phyloP scores from a whole-genome alignment of 2,797 vertebrate species.

The Propithecus perrieri region DNA sequence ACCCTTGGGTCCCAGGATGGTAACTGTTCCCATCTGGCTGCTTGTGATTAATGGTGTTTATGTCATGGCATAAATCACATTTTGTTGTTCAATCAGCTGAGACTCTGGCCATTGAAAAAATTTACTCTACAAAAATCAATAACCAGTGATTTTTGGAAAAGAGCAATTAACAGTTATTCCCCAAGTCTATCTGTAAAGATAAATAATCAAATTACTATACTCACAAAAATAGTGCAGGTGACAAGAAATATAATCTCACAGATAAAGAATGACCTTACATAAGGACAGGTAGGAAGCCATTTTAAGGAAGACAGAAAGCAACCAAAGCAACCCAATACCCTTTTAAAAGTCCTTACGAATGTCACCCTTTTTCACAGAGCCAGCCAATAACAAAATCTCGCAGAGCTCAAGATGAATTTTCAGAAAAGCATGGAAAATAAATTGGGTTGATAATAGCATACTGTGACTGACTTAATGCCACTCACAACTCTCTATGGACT shows the following conservation, averaged over 20 bases:
- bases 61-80: slow-evolving; percentile 64
- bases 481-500: neutral
- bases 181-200: slow-evolving; percentile 30
- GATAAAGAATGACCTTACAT: slow-evolving; percentile 52
- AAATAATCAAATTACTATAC: slow-evolving; percentile 53
- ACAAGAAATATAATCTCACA: slow-evolving; percentile 49
- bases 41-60: slow-evolving; percentile 55
- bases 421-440: slow-evolving; percentile 34
- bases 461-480: neutral
- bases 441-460: neutral
- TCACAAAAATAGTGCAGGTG: slow-evolving; percentile 37
- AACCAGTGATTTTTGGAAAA: slow-evolving; percentile 49
- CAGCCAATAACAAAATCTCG: neutral
- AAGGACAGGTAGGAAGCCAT: slow-evolving; percentile 57
- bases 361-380: slow-evolving; percentile 28
- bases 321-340: slow-evolving; percentile 21
- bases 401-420: slow-evolving; percentile 40
- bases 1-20: slow-evolving; percentile 65
- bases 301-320: neutral
- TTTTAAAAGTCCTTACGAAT: slow-evolving; percentile 58
- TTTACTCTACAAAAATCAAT: slow-evolving; percentile 69
- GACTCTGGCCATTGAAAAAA: slow-evolving; percentile 66
- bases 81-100: slow-evolving; percentile 48
- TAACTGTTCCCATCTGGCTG: slow-evolving; percentile 74
- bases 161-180: slow-evolving; percentile 5